phyloP scores from a whole-genome alignment of 2,113 vertebrate genomes.

The Pungitius pungitius region DNA sequence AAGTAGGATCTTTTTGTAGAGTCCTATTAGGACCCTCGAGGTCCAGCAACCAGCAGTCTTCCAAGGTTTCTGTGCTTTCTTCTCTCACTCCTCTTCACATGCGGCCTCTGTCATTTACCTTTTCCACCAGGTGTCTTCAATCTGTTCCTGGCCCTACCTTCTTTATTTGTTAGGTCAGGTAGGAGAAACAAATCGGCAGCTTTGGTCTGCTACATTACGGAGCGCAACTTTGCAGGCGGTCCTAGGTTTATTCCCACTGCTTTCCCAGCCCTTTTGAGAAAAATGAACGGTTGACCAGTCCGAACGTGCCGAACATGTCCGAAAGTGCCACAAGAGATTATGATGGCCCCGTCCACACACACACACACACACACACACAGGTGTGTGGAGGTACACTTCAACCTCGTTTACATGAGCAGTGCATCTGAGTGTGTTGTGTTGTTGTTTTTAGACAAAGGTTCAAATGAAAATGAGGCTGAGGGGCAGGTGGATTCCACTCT shows the following conservation, averaged over 20 bases:
- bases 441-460: conserved; percentile 27
- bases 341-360: background rate
- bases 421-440: background rate
- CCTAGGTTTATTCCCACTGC: background rate
- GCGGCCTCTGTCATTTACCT: too few species aligned
- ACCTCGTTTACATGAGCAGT: background rate
- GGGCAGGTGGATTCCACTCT: conserved; percentile 6
- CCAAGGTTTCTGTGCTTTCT: too few species aligned
- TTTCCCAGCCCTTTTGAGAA: background rate
- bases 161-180: too few species aligned
- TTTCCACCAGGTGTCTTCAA: too few species aligned
- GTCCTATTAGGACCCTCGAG: too few species aligned
- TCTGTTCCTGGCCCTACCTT: too few species aligned
- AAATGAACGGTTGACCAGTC: conserved; percentile 20
- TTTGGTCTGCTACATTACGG: too few species aligned
- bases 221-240: background rate
- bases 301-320: too few species aligned
- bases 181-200: too few species aligned
- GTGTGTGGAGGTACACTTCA: background rate
- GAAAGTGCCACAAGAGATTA: conserved; percentile 11
- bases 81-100: too few species aligned
- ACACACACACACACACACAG: background rate
- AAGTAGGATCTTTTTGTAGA: too few species aligned
- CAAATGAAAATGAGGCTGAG: conserved; percentile 31
- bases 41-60: too few species aligned